Base-by-base conservation (phyloP, 2,113 vertebrate species). In the Anoplopoma fimbria region DNA sequence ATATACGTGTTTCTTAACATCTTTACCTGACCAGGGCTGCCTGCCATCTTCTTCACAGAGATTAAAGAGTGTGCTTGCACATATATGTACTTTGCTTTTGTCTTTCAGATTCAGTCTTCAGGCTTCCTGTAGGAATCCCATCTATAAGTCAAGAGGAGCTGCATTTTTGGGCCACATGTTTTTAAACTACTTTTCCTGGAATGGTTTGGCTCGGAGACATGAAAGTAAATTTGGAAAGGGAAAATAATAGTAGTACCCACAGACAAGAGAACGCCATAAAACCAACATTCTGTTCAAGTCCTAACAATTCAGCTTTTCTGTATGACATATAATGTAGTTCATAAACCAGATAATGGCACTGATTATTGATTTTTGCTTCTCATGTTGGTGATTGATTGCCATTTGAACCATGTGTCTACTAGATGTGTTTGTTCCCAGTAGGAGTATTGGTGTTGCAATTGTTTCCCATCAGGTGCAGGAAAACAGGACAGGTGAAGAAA, bases 151-250 rank as follows among this genome's bases (percentile, higher is more conserved):
- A 25, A 82, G 53, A 38, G 45, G 40, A 77, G 76, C 61, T 77
- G 68, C 87, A 89, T 88, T 79, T 91, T 86, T 85, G 10, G 64
- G 21, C 68, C 87, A 89, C 67, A 73, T 88, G 80, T 63, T 89
- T n/a, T n/a, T n/a, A n/a, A n/a, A n/a, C n/a, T n/a, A n/a, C n/a
- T n/a, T n/a, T 91, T 84, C 36, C 64, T 73, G 81, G 77, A 89
- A 85, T 25, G n/a, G 79, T 40, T 47, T 88, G 70, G 84, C 78
- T 78, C 36, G 47, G 29, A 38, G 33, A 67, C n/a, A 33, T 25
- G n/a, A 70, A 25, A 65, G 65, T 79, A 60, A 82, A 75, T 1
- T n/a, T 13, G 33, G 45, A 53, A 58, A 60, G 25, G 14, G 6
- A 60, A 83, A 80, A 73, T 49, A 77, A 78, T 38, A 13, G 62